These are phyloP conservation scores for Drosophila pruinosa DNA, from an alignment of 1,140 invertebrate species.

Conservation along the genomic window DNA sequence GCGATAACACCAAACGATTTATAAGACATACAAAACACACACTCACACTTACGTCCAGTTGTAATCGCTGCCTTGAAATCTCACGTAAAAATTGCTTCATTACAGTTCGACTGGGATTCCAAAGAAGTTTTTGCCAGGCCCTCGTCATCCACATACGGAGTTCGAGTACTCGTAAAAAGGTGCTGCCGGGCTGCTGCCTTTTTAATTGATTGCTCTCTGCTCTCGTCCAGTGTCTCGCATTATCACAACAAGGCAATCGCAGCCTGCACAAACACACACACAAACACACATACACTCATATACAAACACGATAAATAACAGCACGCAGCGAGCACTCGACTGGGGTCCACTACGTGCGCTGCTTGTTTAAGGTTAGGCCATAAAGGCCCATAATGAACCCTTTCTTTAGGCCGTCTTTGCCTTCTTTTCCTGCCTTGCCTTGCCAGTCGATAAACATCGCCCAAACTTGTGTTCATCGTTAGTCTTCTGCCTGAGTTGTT, in stretches of 20 bases:
- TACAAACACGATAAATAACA: constrained; percentile 68
- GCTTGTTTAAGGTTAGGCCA: constrained; percentile 59
- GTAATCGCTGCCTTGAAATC: constrained; percentile 69
- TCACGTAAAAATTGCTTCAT: constrained; percentile 74
- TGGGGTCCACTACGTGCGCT: constrained; percentile 61
- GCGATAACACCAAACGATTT: constrained; percentile 47
- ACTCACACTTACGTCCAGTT: constrained; percentile 16
- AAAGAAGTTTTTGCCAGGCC: constrained; percentile 56
- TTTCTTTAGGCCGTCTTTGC: constrained; percentile 59
- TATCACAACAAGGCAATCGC: constrained; percentile 75
- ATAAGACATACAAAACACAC: constrained; percentile 24
- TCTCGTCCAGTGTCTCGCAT: constrained; percentile 61
- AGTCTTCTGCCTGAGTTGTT: constrained; percentile 39
- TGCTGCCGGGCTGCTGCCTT: constrained; percentile 65
- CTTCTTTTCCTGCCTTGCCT: constrained; percentile 41
- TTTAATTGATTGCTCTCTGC: constrained; percentile 77
- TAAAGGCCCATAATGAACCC: constrained; percentile 73
- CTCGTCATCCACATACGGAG: neutral
- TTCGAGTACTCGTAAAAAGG: neutral
- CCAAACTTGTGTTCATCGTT: constrained; percentile 54
- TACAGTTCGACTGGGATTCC: constrained; percentile 57
- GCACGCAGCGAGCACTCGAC: constrained; percentile 53
- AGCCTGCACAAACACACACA: constrained; percentile 41
- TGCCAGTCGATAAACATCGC: constrained; percentile 62
- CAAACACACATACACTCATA: constrained; percentile 32